Evolutionary conservation across 2,888 invertebrate species (phyloP), one percentile per base, ranked within the genome.

Genomic region (Leucania comma): DNA sequence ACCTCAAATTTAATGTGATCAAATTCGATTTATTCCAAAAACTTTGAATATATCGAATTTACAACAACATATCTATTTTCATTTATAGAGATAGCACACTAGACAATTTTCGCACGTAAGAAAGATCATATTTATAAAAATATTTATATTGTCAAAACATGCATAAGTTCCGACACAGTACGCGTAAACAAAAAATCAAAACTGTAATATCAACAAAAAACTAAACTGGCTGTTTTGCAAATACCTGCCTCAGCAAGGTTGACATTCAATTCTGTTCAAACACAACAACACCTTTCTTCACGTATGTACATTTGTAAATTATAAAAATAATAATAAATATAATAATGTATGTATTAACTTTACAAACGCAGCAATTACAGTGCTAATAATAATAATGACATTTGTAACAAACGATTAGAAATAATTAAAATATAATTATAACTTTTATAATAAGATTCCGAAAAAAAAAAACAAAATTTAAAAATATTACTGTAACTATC

Each of bases 251-350:
- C 42, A 42, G 56, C 60, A 68, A 61, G 51, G 56, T 80, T 50
- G 51, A 38, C 46, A 60, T 17, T n/a, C 17, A 9, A 59, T 60
- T 79, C 6, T 38, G 20, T 35, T 48, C 17, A 64, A 61, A 80
- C 10, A 24, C 12, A 53, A 32, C n/a, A 58, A 68, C n/a, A 75
- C 46, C 24, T 54, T 62, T 80, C 32, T 26, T 67, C 2, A 24
- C 24, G 12, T 46, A 53, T n/a, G 9, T 24, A 51, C 42, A 26
- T 35, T 32, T 5, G 26, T 35, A 57, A 3, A 32, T 51, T 29
- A n/a, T n/a, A 12, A 53, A 29, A 20, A 48, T 26, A 46, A 46
- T n/a, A 20, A 46, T 24, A 10, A 35, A 8, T 8, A 20, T 58
- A 57, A 10, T 14, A 61, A 57, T 61, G 20, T 50, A n/a, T 29